Percentiles rank a stretch among this genome's conserved stretches.
These are phyloP conservation scores for Sinocyclocheilus grahami DNA, from an alignment of 2,113 vertebrate genomes.

Conservation along the genomic window DNA sequence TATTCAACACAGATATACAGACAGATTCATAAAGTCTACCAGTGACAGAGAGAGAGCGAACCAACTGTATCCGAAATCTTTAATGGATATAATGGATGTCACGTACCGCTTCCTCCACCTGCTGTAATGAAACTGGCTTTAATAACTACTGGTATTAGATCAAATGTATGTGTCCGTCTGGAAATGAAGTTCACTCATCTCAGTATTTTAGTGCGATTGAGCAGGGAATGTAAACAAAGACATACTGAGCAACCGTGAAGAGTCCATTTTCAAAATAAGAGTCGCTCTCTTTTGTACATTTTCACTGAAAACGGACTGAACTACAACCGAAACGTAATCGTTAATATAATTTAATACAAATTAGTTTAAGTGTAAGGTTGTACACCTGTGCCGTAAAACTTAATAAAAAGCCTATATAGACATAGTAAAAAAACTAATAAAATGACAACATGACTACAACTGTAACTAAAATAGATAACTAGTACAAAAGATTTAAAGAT, in stretches of 20 bases:
- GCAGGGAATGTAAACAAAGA: background rate
- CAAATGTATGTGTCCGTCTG: background rate
- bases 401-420: too few species aligned
- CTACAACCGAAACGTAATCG: background rate
- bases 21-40: background rate
- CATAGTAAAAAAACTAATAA: too few species aligned
- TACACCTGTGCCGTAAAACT: background rate
- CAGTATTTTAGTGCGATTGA: background rate
- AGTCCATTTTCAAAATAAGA: slow-evolving; percentile 35
- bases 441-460: too few species aligned
- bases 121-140: background rate
- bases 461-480: too few species aligned
- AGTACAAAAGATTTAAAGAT: too few species aligned
- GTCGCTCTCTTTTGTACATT: background rate
- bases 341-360: background rate
- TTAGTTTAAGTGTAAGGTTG: background rate
- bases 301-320: background rate
- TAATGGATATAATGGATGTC: background rate
- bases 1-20: background rate
- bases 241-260: background rate
- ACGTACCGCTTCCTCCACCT: slow-evolving; percentile 22
- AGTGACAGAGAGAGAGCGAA: background rate
- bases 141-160: background rate
- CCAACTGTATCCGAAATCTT: too few species aligned
- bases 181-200: background rate